phyloP scores from a whole-genome alignment of 2,113 vertebrate species.

The Sakesphorus luctuosus region DNA sequence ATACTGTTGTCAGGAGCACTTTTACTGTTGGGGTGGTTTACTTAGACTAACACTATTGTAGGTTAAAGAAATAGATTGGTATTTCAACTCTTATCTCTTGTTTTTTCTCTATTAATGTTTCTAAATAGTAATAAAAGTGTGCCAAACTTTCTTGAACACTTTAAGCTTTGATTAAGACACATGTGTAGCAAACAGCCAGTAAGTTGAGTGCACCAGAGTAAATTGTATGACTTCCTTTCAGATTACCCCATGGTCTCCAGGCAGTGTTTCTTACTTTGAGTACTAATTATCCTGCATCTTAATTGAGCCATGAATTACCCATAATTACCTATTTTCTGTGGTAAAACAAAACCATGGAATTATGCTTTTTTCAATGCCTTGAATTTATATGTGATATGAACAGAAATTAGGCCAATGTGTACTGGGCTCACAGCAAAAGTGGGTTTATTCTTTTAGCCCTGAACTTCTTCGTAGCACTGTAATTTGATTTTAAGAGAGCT shows the following conservation, averaged over 20 bases:
- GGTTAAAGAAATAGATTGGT: background rate
- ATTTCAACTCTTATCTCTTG: background rate
- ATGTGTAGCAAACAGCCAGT: background rate
- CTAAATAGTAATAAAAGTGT: background rate
- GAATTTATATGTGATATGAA: background rate
- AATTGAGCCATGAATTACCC: conserved; percentile 16
- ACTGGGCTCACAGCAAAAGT: background rate
- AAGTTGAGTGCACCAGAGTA: background rate
- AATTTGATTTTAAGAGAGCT: background rate
- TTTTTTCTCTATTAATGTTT: background rate
- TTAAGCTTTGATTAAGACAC: background rate
- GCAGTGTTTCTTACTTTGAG: background rate
- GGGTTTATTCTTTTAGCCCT: background rate
- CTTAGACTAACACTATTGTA: background rate
- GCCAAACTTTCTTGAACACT: background rate
- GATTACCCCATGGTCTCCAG: conserved; percentile 14
- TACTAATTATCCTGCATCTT: conserved; percentile 19
- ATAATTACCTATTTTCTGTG: conserved; percentile 44
- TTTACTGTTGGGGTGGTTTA: background rate
- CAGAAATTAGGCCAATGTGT: background rate
- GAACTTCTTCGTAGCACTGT: background rate
- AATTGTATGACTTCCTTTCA: background rate
- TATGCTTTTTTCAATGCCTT: background rate
- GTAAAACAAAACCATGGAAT: conserved; percentile 35
- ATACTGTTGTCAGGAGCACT: background rate